Base-by-base conservation (phyloP, 2,113 vertebrate species). In the Rhineura floridana region DNA sequence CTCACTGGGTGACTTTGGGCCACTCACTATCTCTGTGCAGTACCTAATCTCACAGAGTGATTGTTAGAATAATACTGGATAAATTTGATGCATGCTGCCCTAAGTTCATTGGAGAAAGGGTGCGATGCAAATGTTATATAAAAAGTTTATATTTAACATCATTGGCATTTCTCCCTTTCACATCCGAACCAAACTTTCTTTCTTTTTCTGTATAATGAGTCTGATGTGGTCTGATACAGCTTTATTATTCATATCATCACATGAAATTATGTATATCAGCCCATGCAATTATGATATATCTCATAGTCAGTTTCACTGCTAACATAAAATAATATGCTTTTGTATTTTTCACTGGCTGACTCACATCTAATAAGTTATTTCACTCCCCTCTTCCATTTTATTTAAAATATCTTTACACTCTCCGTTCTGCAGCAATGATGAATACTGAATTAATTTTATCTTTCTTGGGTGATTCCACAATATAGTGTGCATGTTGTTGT, bases 251-350 rank as follows among this genome's bases (percentile, higher is more conserved):
- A 36, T 81, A 21, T 33, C 0, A 0, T 50, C 52, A 48, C 65
- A 89, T 4, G 21, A 33, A 4, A 1, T 52, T 70, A 75, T 87
- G 76, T n/a, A 84, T 50, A 76, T 5, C 9, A 0, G 0, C 6
- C 1, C 75, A 87, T 88, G 30, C 52, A 77, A 78, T 88, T 83
- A 83, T 76, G 8, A 88, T 77, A 52, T 84, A 77, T n/a, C 36
- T 69, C 73, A 83, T 75, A 59, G n/a, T 81, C 79, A 52, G 83
- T 44, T 85, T 85, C 52, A 81, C 10, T 65, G 76, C 17, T 81
- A 89, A 36, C 6, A 65, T 44, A 82, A 82, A 86, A 88, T 76
- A 88, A 88, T 88, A 67, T 83, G 89, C 84, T 91, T 70, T 48
- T 89, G 42, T 78, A 78, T 69, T 84, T 84, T 85, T 67, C 85